These are phyloP conservation scores for Ochotona curzoniae DNA, from an alignment of 2,113 vertebrate species.

Conservation along the genomic window DNA sequence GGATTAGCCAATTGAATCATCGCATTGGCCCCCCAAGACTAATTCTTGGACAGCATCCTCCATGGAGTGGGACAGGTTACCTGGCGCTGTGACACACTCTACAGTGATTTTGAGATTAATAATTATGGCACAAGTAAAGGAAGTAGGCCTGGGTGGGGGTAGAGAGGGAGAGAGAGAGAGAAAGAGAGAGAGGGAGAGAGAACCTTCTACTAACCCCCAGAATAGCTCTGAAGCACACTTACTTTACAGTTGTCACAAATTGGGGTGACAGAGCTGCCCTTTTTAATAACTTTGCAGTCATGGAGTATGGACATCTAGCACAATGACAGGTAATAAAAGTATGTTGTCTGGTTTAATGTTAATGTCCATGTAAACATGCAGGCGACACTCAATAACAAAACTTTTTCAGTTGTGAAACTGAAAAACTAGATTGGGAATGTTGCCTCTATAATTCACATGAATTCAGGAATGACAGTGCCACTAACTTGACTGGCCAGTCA, in stretches of 20 bases:
- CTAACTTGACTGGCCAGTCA: background rate
- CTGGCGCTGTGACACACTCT: background rate
- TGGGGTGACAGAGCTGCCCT: background rate
- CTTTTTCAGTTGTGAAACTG: slow-evolving; percentile 1
- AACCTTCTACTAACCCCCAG: background rate
- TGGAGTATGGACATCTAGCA: background rate
- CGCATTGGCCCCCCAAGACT: no score
- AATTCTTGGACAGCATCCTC: background rate
- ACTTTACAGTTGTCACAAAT: background rate
- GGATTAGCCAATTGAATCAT: no score
- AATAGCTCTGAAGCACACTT: background rate
- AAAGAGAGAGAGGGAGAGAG: background rate
- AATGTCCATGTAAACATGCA: background rate
- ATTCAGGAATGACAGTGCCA: background rate
- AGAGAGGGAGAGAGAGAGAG: no score
- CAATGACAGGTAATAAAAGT: background rate
- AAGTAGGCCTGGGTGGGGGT: background rate
- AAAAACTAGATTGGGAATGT: background rate
- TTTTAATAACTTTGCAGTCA: background rate
- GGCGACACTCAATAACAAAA: background rate
- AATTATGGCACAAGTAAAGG: background rate
- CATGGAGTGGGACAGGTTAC: background rate
- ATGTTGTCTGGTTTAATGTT: background rate
- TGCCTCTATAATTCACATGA: background rate
- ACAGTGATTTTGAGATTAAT: background rate